phyloP scores from a whole-genome alignment of 2,888 invertebrate species.

The Drosophila crucigera region DNA sequence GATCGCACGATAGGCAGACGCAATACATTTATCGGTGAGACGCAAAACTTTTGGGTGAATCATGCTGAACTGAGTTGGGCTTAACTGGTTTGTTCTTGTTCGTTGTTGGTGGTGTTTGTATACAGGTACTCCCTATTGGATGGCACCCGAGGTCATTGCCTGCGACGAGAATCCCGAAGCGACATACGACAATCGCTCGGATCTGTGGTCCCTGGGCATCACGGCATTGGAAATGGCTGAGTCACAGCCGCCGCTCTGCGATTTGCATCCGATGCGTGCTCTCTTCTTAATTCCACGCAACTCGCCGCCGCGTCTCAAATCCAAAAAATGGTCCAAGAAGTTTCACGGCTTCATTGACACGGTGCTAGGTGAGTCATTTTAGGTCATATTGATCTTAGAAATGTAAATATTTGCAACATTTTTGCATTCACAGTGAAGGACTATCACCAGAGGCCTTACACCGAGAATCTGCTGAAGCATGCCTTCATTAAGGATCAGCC shows the following conservation, averaged over 20 bases:
- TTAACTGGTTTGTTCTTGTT: slow-evolving; percentile 24
- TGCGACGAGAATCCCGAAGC: slow-evolving; percentile 99
- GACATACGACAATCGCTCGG: slow-evolving; percentile 98
- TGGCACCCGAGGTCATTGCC: slow-evolving; percentile 99
- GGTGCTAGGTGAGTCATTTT: slow-evolving; percentile 88
- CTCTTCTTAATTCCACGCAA: slow-evolving; percentile 99
- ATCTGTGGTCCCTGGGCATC: slow-evolving; percentile 97
- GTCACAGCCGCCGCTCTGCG: slow-evolving; percentile 99
- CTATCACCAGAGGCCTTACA: slow-evolving; percentile 99
- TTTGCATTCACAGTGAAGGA: slow-evolving; percentile 91
- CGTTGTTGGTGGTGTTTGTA: background rate
- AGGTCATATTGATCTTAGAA: background rate
- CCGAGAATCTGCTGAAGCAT: slow-evolving; percentile 98
- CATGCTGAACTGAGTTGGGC: background rate
- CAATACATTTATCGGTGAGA: slow-evolving; percentile 96
- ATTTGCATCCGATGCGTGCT: slow-evolving; percentile 99
- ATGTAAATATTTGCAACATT: background rate
- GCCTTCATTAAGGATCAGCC: slow-evolving; percentile 99
- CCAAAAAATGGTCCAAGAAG: slow-evolving; percentile 99
- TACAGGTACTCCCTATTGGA: slow-evolving; percentile 97
- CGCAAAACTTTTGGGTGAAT: background rate
- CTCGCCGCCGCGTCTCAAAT: slow-evolving; percentile 98
- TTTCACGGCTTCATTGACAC: slow-evolving; percentile 99
- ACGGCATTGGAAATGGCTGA: slow-evolving; percentile 99
- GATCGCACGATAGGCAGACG: slow-evolving; percentile 99